Conservation (phyloP, 2,888 invertebrate genomes). For the Megaustenia siamemsis region DNA sequence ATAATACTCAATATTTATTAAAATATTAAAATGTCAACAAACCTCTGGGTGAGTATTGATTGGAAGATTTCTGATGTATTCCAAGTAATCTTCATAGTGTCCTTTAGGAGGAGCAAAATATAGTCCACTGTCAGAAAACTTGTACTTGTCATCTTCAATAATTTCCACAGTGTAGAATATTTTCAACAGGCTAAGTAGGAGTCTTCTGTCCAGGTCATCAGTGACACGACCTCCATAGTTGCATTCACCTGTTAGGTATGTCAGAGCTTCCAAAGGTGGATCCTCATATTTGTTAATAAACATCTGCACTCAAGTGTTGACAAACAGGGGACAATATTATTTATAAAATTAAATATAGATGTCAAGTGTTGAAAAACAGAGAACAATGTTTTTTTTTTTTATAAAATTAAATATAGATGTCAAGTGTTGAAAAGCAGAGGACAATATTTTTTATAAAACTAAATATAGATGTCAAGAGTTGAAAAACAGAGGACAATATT, state of each 20-base stretch:
- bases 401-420: no score
- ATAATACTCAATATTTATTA: no score
- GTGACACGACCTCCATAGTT: slow-evolving; percentile 80
- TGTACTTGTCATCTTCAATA: slow-evolving; percentile 72
- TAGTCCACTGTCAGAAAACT: slow-evolving; percentile 74
- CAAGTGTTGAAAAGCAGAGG: no score
- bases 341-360: neutral
- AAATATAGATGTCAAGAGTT: no score
- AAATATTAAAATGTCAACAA: slow-evolving; percentile 36
- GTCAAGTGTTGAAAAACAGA: no score
- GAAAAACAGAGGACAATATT: no score
- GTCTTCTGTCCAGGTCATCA: slow-evolving; percentile 78
- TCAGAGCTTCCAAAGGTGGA: slow-evolving; percentile 78
- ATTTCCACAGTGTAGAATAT: slow-evolving; percentile 75
- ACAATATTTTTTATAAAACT: no score
- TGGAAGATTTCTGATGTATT: slow-evolving; percentile 78
- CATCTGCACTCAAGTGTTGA: slow-evolving; percentile 78
- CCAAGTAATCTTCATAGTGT: slow-evolving; percentile 74
- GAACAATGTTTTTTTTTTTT: neutral
- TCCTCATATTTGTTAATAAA: slow-evolving; percentile 80
- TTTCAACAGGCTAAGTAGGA: slow-evolving; percentile 76
- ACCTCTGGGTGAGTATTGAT: slow-evolving; percentile 78
- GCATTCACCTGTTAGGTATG: slow-evolving; percentile 79
- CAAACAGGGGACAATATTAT: no score
- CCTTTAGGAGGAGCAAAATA: slow-evolving; percentile 77